phyloP scores from a whole-genome alignment of 2,113 vertebrate genomes.

The Amazona vittata region DNA sequence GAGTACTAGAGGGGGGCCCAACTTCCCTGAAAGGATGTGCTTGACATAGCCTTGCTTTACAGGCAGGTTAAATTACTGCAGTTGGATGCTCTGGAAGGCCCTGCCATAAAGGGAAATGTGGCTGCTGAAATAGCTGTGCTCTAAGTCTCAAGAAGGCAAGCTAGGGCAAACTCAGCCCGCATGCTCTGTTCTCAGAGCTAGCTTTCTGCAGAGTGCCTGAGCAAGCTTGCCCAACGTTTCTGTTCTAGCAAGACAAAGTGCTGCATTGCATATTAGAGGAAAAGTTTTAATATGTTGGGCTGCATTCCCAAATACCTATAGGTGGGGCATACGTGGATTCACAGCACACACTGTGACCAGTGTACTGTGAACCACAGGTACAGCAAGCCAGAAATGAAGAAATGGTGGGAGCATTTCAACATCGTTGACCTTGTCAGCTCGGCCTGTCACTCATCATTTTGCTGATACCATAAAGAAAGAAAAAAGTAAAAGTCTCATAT shows the following conservation, averaged over 20 bases:
- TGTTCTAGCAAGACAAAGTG: conserved; percentile 10
- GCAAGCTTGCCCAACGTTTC: neutral
- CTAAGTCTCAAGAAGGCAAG: neutral
- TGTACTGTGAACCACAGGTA: neutral
- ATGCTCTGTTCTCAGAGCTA: rapidly evolving
- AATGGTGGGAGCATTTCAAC: neutral
- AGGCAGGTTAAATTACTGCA: neutral
- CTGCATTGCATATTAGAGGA: neutral
- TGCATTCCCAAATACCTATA: neutral
- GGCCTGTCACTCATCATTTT: neutral
- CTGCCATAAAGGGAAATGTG: neutral
- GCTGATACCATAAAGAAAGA: neutral
- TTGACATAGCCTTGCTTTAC: neutral
- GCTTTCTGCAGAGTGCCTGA: neutral
- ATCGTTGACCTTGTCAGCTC: neutral
- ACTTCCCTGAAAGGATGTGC: neutral
- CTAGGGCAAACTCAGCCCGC: neutral
- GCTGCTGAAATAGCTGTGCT: neutral
- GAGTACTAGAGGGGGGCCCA: neutral
- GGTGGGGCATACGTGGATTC: neutral
- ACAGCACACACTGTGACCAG: neutral
- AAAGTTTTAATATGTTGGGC: neutral
- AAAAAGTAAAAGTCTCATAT: neutral
- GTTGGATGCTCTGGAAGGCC: neutral
- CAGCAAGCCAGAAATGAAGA: neutral